Percentiles rank a stretch among this genome's conserved stretches.
phyloP scores from a whole-genome alignment of 2,888 invertebrate species.

The Ectemnius cavifrons region DNA sequence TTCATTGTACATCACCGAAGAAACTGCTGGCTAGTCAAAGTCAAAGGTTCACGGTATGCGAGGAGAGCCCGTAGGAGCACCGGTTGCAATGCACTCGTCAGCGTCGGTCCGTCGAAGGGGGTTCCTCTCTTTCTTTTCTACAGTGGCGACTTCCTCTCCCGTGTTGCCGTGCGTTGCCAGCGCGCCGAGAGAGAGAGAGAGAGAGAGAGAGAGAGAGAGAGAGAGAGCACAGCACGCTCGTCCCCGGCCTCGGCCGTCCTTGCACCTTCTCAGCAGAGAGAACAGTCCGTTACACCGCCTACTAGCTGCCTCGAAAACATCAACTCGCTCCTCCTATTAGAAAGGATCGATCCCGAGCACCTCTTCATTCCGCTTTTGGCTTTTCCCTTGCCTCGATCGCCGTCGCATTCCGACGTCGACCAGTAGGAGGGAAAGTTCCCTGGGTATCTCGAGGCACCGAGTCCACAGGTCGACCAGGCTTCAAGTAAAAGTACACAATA shows the following conservation, averaged over 20 bases:
- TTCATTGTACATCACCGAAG: no score
- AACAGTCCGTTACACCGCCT: conserved; percentile 63
- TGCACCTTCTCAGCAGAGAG: conserved; percentile 70
- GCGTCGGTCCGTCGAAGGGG: conserved; percentile 46
- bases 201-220: no score
- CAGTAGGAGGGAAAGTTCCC: conserved; percentile 75
- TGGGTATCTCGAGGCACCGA: conserved; percentile 10
- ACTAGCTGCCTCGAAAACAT: conserved; percentile 74
- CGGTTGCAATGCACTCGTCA: conserved; percentile 2
- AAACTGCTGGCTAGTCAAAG: no score
- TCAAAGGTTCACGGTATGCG: no score
- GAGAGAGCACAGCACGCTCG: no score
- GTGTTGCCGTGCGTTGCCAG: conserved; percentile 24
- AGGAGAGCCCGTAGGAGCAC: no score
- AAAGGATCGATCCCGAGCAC: conserved; percentile 67
- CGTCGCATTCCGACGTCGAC: conserved; percentile 28
- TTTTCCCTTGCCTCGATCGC: conserved; percentile 27
- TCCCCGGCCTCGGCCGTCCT: conserved; percentile 77
- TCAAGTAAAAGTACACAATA: no score
- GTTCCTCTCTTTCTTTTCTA: conserved; percentile 39
- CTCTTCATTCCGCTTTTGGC: conserved; percentile 21
- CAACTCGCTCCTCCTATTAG: conserved; percentile 64
- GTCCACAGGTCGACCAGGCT: neutral
- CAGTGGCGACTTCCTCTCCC: conserved; percentile 52
- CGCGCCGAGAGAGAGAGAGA: conserved; percentile 37